Percentiles rank a stretch among this genome's conserved stretches.
phyloP scores from a whole-genome alignment of 2,797 vertebrate species.

The Petrocephalus sullivani region DNA sequence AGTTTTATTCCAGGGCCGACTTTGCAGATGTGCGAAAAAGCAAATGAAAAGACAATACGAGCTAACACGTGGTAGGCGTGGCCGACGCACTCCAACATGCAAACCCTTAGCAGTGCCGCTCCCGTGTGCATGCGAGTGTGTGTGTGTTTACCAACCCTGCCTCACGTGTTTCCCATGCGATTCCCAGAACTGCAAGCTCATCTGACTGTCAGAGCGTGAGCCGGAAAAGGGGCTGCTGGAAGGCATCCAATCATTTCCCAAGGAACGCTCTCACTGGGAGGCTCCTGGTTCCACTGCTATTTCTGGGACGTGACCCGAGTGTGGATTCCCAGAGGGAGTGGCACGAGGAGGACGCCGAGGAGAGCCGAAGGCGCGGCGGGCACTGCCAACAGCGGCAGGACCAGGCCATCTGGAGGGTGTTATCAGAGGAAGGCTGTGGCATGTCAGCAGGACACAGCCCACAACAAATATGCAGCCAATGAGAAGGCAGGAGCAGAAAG shows the following conservation, averaged over 20 bases:
- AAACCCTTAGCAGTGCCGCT: not conserved
- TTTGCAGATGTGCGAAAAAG: too few relatives aligned
- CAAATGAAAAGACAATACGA: not conserved
- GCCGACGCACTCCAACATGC: not conserved
- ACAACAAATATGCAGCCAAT: not conserved
- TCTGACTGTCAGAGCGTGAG: constrained; percentile 73
- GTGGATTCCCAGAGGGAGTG: constrained; percentile 84
- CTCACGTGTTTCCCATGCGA: constrained; percentile 75
- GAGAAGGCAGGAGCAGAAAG: constrained; percentile 23
- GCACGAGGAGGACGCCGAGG: constrained; percentile 61
- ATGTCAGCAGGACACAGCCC: not conserved
- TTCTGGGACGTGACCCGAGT: constrained; percentile 90
- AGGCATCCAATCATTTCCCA: constrained; percentile 85
- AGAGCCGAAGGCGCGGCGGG: not conserved
- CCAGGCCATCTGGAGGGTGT: constrained; percentile 24
- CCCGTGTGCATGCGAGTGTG: not conserved
- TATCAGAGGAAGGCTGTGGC: not conserved
- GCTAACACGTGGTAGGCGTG: not conserved
- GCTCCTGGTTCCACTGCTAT: constrained; percentile 88
- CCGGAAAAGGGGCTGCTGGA: constrained; percentile 54
- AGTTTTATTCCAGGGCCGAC: not conserved
- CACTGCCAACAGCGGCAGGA: constrained; percentile 12
- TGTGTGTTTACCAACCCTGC: constrained; percentile 44
- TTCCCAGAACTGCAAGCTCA: constrained; percentile 76
- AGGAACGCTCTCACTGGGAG: constrained; percentile 85